Evolutionary conservation across 2,888 invertebrate species (phyloP), one percentile per base, ranked within the genome.

Genomic region (Cephus runcator): DNA sequence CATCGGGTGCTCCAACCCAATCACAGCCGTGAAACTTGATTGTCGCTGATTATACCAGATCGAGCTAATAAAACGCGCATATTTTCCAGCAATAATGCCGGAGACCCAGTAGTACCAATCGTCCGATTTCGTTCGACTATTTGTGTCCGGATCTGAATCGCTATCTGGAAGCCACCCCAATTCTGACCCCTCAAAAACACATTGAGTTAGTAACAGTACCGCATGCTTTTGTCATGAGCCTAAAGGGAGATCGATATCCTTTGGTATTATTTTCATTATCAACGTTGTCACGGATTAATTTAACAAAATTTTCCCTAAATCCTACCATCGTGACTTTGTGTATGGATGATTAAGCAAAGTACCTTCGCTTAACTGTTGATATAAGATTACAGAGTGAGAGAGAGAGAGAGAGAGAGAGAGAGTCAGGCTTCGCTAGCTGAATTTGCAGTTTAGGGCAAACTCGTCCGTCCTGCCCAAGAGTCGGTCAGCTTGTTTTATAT

Each of bases 1-100:
- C 87, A 87, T 88, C 84, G 86, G 83, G 83, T 85, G 83, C 83
- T 83, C 84, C 85, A 83, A 85, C 84, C 86, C 88, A 88, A 88
- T 90, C 89, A 88, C 86, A 83, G 85, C 86, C 86, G 87, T 89
- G 90, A 89, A 90, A 90, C 90, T 90, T 88, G 90, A 91, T 91
- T 89, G 89, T 88, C 89, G 88, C 85, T 88, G 88, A 91, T 91
- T 91, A 91, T 89, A 79, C 77, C 79, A 76, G 83, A 85, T 87
- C 85, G 86, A 86, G 82, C 86, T 87, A 88, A 89, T 89, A 88
- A 89, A 89, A 90, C 86, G 82, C 82, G 80, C 81, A 85, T 85
- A 85, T 84, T 85, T 85, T 85, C 79, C 79, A 75, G 77, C 80
- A 80, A 80, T 81, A 81, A 69, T 77, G 77, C 11, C 69, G 31